These are phyloP conservation scores for Plumapathes pennacea DNA, from an alignment of 92 coral and sea anemone species.

Conservation along the genomic window DNA sequence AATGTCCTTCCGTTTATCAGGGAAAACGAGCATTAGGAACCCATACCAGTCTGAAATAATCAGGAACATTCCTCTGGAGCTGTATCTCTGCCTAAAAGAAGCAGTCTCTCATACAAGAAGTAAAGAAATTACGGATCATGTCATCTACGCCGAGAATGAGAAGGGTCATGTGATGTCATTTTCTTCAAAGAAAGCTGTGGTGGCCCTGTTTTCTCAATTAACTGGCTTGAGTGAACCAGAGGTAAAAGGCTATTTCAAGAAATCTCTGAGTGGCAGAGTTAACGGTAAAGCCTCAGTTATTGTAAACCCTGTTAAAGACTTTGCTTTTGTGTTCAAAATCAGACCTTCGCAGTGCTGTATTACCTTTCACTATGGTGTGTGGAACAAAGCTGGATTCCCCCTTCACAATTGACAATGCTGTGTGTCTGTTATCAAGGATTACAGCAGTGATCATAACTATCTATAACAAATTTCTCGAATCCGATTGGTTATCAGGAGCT, in stretches of 20 bases:
- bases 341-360: constrained; percentile 45
- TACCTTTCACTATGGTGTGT: constrained; percentile 67
- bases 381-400: constrained; percentile 70
- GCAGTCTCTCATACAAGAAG: constrained; percentile 40
- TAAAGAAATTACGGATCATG: constrained; percentile 54
- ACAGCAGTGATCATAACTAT: no score
- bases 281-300: constrained; percentile 50
- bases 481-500: no score
- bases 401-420: constrained; percentile 33
- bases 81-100: constrained; percentile 43
- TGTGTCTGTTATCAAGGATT: no score
- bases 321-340: constrained; percentile 42
- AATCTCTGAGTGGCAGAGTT: constrained; percentile 35
- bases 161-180: constrained; percentile 53
- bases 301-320: constrained; percentile 38
- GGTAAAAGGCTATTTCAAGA: constrained; percentile 43
- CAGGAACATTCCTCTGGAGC: constrained; percentile 55
- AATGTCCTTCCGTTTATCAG: constrained; percentile 34
- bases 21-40: constrained; percentile 46
- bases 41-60: constrained; percentile 44
- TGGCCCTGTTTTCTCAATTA: constrained; percentile 34
- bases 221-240: constrained; percentile 42
- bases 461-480: no score
- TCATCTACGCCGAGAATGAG: constrained; percentile 50
- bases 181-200: constrained; percentile 45